phyloP scores from a whole-genome alignment of 2,797 vertebrate species.

The Hafferia zeledoni region DNA sequence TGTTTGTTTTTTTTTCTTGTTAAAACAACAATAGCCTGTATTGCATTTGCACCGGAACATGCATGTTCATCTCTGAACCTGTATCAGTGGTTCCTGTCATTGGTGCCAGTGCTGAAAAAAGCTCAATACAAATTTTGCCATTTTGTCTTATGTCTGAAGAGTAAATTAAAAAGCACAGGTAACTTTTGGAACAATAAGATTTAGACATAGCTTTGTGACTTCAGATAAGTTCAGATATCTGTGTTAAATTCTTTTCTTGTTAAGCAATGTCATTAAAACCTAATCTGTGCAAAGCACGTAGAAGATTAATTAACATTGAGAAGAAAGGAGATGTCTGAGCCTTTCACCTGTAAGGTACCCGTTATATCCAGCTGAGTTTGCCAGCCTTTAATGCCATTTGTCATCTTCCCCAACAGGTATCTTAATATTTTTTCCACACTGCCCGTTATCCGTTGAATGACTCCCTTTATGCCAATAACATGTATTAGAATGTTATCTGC shows the following conservation, averaged over 20 bases:
- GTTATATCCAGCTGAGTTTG: constrained; percentile 56
- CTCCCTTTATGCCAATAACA: not conserved
- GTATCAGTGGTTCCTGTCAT: not conserved
- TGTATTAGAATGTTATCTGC: not conserved
- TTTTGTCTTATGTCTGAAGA: not conserved
- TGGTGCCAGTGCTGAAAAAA: not conserved
- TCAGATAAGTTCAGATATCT: not conserved
- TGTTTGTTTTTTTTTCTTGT: not conserved
- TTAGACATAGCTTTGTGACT: not conserved
- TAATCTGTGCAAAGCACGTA: constrained; percentile 9
- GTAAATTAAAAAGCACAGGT: not conserved
- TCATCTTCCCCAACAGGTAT: not conserved
- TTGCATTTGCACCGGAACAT: not conserved
- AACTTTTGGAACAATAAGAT: not conserved
- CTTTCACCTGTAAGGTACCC: constrained; percentile 51
- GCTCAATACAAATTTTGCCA: not conserved
- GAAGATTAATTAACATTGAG: constrained; percentile 41
- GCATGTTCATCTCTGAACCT: not conserved
- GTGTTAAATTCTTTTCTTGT: not conserved
- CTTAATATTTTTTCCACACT: not conserved
- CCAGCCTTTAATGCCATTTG: constrained; percentile 45
- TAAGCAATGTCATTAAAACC: not conserved
- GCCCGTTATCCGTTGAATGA: not conserved
- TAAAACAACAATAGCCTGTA: not conserved
- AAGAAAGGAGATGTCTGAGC: constrained; percentile 28